phyloP scores from a whole-genome alignment of 1,140 invertebrate species.

The Drosophila paulistorum region DNA sequence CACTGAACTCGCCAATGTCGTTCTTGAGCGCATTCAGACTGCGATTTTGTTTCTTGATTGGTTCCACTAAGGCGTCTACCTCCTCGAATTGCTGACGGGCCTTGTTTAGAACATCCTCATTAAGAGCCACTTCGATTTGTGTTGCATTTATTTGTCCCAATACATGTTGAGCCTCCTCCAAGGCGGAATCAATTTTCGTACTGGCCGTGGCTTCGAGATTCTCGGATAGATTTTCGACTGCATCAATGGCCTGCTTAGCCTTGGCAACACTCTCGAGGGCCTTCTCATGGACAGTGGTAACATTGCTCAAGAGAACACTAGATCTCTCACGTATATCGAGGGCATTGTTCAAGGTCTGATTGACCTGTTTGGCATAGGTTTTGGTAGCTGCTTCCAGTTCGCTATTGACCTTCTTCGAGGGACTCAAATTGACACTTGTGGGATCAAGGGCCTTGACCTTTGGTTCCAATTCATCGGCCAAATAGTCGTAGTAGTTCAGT shows the following conservation, averaged over 20 bases:
- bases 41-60: slow-evolving; percentile 86
- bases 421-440: slow-evolving; percentile 86
- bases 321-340: slow-evolving; percentile 83
- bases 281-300: slow-evolving; percentile 84
- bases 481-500: slow-evolving; percentile 89
- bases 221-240: slow-evolving; percentile 87
- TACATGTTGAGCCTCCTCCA: slow-evolving; percentile 89
- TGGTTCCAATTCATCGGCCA: slow-evolving; percentile 86
- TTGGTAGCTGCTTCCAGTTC: slow-evolving; percentile 85
- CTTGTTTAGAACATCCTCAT: slow-evolving; percentile 85
- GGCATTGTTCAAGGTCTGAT: slow-evolving; percentile 84
- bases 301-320: slow-evolving; percentile 84
- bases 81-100: slow-evolving; percentile 87
- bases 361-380: slow-evolving; percentile 85
- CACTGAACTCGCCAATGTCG: slow-evolving; percentile 86
- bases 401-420: slow-evolving; percentile 85
- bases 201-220: slow-evolving; percentile 88
- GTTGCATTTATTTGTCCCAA: slow-evolving; percentile 84
- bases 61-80: slow-evolving; percentile 86
- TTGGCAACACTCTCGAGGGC: slow-evolving; percentile 84
- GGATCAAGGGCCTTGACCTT: slow-evolving; percentile 88
- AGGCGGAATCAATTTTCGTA: slow-evolving; percentile 90
- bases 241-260: slow-evolving; percentile 85
- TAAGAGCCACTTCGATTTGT: slow-evolving; percentile 83
- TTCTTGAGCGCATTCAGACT: slow-evolving; percentile 84